Conservation (phyloP, 2,888 invertebrate species). For the Drosophila kokeensis region DNA sequence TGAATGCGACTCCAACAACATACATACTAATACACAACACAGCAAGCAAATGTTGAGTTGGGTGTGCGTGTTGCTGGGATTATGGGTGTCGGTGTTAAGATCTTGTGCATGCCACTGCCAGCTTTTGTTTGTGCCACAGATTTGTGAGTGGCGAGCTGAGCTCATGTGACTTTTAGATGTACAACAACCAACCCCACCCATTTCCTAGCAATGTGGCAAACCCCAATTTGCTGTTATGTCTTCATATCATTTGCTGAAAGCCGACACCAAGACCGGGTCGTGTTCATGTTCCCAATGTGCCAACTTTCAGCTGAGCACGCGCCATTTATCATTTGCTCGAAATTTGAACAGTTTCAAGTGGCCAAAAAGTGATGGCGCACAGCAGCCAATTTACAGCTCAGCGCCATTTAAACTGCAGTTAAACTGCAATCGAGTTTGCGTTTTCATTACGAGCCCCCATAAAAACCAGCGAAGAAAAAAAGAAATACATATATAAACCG, state of each 20-base stretch:
- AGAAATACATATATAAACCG: slow-evolving; percentile 13
- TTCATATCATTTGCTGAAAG: slow-evolving; percentile 65
- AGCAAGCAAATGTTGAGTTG: slow-evolving; percentile 38
- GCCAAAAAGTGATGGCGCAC: slow-evolving; percentile 27
- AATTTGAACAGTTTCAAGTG: slow-evolving; percentile 63
- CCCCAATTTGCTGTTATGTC: slow-evolving; percentile 70
- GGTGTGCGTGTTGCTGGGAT: slow-evolving; percentile 31
- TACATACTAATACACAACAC: slow-evolving; percentile 28
- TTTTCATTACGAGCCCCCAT: slow-evolving; percentile 69
- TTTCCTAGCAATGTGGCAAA: slow-evolving; percentile 20
- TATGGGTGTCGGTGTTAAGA: slow-evolving; percentile 63
- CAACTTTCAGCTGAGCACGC: slow-evolving; percentile 28
- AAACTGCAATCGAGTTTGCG: slow-evolving; percentile 72
- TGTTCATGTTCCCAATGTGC: slow-evolving; percentile 1
- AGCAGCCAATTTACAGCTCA: slow-evolving; percentile 27
- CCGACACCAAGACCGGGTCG: slow-evolving; percentile 21
- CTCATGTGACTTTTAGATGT: slow-evolving; percentile 51
- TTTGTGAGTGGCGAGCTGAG: slow-evolving; percentile 48
- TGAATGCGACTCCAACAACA: slow-evolving; percentile 37
- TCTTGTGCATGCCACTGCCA: slow-evolving; percentile 49
- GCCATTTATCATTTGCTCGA: slow-evolving; percentile 53
- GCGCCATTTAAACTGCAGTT: slow-evolving; percentile 71
- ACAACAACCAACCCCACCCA: neutral
- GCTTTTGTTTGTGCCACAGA: slow-evolving; percentile 54
- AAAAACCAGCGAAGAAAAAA: slow-evolving; percentile 47